Evolutionary conservation across 2,888 invertebrate species (phyloP), one percentile per base, ranked within the genome.

Genomic region (Nudaria mundana): DNA sequence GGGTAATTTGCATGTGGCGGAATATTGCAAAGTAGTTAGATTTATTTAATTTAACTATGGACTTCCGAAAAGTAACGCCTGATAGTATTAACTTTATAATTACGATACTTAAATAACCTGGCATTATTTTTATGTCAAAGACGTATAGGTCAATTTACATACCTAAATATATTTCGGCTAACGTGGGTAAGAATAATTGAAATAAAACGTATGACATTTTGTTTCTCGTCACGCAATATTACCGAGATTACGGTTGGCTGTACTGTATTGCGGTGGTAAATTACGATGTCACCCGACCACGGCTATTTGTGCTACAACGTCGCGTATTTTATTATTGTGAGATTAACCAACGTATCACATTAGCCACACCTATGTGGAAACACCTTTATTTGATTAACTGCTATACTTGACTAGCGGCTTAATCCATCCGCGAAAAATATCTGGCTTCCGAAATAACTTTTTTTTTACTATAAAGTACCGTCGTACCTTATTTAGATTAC

Each of bases 171-270:
- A 66, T 73, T 63, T 49, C 37, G 40, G 44, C 49, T 56, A 63
- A 62, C 48, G 63, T 58, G 56, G 55, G 52, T 59, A 51, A 50
- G 56, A 64, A 65, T 74, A 74, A 78, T 76, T 75, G 75, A 74
- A 71, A 74, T 66, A 71, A 70, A 77, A 68, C 66, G 71, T 64
- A 61, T 65, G 63, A 64, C 67, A 74, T 76, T 76, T 69, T 57
- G 61, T 71, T 78, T 68, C 70, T 45, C 62, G 71, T 75, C 78
- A 78, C 78, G 78, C 74, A 66, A 75, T 72, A 66, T 59, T 59
- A 49, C 55, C 56, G 53, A 71, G 71, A 78, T 78, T 74, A 68
- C 63, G 52, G 59, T 52, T 41, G 40, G 48, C 56, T 56, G 58
- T 64, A 56, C 52, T 20, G 8, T 8, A 58, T 60, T 62, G 44